These are phyloP conservation scores for Gandaritis pyraliata DNA, from an alignment of 2,888 invertebrate genomes.

Conservation along the genomic window DNA sequence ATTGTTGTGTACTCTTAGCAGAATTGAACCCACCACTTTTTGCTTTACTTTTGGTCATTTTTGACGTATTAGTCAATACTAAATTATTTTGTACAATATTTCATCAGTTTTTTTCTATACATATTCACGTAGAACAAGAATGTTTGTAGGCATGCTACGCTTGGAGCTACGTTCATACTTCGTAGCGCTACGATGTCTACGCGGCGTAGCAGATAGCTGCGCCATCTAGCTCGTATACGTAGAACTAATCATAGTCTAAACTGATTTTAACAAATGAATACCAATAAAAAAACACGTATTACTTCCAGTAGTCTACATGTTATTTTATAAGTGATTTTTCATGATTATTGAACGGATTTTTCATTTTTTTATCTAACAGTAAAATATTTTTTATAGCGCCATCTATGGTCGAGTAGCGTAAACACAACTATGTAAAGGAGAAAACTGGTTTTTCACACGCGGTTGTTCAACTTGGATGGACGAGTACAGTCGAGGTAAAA, in stretches of 20 bases:
- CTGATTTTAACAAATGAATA: no score
- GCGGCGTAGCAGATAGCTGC: conserved; percentile 18
- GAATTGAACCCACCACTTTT: no score
- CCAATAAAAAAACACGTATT: neutral
- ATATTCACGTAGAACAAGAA: no score
- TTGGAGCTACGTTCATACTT: no score
- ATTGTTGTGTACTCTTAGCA: no score
- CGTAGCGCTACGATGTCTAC: conserved; percentile 7
- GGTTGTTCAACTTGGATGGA: conserved; percentile 14
- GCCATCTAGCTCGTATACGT: conserved; percentile 23
- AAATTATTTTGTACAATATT: no score
- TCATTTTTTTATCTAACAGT: neutral
- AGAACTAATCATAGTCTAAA: conserved; percentile 13
- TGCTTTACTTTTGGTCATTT: no score
- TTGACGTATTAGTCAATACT: no score
- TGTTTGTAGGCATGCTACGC: no score
- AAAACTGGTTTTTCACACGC: conserved; percentile 13
- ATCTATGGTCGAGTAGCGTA: conserved; percentile 61
- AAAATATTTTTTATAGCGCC: conserved; percentile 44
- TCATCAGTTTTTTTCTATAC: no score
- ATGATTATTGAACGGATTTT: no score
- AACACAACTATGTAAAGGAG: neutral
- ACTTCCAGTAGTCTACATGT: neutral
- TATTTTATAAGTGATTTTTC: neutral
- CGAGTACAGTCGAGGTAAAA: conserved; percentile 12